A percentile compares a stretch with the other conserved stretches of the same genome.
Conservation (phyloP, 1,140 invertebrate genomes). For the Hermatobates lingyangjiaoensis region DNA sequence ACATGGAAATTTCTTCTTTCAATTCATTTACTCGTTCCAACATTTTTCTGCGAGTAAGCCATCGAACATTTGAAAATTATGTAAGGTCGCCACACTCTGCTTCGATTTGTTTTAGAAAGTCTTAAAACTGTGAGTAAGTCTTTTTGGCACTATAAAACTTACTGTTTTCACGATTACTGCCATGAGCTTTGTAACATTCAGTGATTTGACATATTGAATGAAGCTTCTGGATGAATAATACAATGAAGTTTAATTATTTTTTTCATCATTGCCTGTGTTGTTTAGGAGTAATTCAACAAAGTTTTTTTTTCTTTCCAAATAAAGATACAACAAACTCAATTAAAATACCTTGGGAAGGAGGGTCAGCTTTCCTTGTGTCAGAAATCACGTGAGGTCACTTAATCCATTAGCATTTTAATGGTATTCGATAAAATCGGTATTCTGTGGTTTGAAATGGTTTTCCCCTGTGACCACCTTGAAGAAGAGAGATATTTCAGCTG, state of each 20-base stretch:
- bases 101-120: constrained; percentile 20
- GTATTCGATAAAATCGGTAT: too few relatives aligned
- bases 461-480: too few relatives aligned
- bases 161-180: constrained; percentile 19
- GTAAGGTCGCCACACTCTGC: constrained; percentile 18
- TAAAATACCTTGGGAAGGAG: too few relatives aligned
- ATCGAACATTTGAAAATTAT: constrained; percentile 17
- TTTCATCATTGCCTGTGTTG: constrained; percentile 11
- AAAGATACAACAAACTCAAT: too few relatives aligned
- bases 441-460: too few relatives aligned
- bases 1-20: not conserved
- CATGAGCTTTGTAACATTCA: constrained; percentile 20
- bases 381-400: too few relatives aligned
- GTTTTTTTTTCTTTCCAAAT: constrained; percentile 16
- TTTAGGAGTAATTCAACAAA: constrained; percentile 18
- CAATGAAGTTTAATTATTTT: constrained; percentile 18
- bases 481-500: too few relatives aligned
- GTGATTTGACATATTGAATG: constrained; percentile 18
- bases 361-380: too few relatives aligned
- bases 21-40: constrained; percentile 10
- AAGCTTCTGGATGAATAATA: constrained; percentile 21
- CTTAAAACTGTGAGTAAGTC: constrained; percentile 21
- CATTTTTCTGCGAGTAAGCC: constrained; percentile 19
- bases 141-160: too few relatives aligned
- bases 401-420: too few relatives aligned